A percentile compares a stretch with the other conserved stretches of the same genome.
Evolutionary conservation across 2,888 invertebrate genomes (phyloP).

Genomic region (Rhogogaster chlorosoma): DNA sequence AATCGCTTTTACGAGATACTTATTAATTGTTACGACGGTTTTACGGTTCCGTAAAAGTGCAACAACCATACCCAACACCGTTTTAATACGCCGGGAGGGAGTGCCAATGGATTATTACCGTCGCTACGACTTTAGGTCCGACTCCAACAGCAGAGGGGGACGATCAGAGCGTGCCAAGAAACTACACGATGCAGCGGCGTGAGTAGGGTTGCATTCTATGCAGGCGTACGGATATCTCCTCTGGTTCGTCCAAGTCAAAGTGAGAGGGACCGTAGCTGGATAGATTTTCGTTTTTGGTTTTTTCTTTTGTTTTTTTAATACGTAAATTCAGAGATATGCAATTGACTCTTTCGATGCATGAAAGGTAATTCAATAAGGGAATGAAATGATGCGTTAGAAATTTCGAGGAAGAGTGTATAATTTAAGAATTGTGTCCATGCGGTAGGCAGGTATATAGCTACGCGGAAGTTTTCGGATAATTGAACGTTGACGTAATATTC

Average conservation of each 20-base stretch:
- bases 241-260: not conserved
- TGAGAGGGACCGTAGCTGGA: not conserved
- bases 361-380: not conserved
- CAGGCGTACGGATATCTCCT: not conserved
- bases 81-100: conserved; percentile 61
- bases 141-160: not conserved
- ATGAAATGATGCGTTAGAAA: not conserved
- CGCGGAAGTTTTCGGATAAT: conserved; percentile 38
- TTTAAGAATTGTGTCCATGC: not conserved
- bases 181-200: not conserved
- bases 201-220: conserved; percentile 28
- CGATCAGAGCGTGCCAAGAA: conserved; percentile 21
- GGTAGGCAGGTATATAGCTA: not conserved
- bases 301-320: not conserved
- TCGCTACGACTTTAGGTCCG: conserved; percentile 60
- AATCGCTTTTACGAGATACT: conserved; percentile 82
- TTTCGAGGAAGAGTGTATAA: not conserved
- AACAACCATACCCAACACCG: conserved; percentile 63
- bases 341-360: not conserved
- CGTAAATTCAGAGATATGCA: not conserved
- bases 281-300: not conserved
- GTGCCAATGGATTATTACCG: conserved; percentile 73
- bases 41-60: conserved; percentile 81
- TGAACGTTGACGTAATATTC: conserved; percentile 47
- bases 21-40: conserved; percentile 81